Conservation (phyloP, 2,888 invertebrate genomes). For the Phyllotreta cruciferae region DNA sequence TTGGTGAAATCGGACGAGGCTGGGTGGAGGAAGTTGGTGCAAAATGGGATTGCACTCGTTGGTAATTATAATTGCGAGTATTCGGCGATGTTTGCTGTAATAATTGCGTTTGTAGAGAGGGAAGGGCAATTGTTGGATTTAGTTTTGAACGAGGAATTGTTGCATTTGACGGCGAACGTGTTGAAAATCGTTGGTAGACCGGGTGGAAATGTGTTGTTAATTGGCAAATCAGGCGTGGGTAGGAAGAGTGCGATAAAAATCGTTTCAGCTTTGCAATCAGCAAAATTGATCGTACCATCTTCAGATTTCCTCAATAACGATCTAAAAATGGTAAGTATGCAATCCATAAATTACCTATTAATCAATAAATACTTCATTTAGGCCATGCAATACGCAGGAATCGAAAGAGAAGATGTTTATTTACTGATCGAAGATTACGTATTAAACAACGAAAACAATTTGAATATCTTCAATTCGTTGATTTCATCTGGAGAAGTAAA, state of each 20-base stretch:
- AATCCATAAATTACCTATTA: neutral
- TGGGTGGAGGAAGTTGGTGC: constrained; percentile 70
- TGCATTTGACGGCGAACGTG: constrained; percentile 69
- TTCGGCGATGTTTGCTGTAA: neutral
- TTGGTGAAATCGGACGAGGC: constrained; percentile 58
- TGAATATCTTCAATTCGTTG: constrained; percentile 79
- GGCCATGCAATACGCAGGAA: constrained; percentile 79
- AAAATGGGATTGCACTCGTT: constrained; percentile 70
- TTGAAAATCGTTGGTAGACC: constrained; percentile 69
- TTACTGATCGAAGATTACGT: constrained; percentile 86
- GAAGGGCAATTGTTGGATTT: constrained; percentile 68
- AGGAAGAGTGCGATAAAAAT: constrained; percentile 80
- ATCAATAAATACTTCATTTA: constrained; percentile 49
- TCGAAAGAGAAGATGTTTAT: constrained; percentile 80
- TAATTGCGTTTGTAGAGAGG: constrained; percentile 62
- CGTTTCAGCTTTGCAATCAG: constrained; percentile 74
- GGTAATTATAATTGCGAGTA: constrained; percentile 61
- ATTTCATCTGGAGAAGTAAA: constrained; percentile 78
- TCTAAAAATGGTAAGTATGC: constrained; percentile 65
- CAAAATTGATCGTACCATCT: constrained; percentile 64
- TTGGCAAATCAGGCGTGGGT: constrained; percentile 82
- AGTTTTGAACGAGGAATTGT: constrained; percentile 71
- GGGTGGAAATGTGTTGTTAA: constrained; percentile 72
- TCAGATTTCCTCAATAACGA: too few relatives aligned
- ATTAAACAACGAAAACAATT: constrained; percentile 70